Conservation (phyloP, 1,140 invertebrate species). For the Nautilus pompilius region DNA sequence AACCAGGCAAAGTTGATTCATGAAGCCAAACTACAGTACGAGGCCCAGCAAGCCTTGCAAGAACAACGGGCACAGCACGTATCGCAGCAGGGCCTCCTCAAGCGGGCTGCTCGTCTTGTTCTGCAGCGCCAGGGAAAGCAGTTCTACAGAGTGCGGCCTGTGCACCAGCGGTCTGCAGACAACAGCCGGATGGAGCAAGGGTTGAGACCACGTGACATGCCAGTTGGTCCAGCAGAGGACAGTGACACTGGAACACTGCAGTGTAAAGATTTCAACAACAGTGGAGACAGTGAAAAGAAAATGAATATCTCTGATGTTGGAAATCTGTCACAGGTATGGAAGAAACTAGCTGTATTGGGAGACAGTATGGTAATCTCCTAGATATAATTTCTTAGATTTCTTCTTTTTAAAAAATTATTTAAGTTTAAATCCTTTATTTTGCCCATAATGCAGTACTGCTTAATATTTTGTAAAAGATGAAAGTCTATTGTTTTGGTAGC, state of each 20-base stretch:
- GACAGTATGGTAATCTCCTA: too few species aligned
- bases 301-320: conserved; percentile 1
- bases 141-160: background rate
- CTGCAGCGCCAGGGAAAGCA: conserved; percentile 13
- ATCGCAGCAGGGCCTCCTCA: background rate
- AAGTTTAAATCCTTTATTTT: too few species aligned
- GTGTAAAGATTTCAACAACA: background rate
- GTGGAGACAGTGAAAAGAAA: background rate
- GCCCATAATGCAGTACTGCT: too few species aligned
- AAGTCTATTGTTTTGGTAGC: too few species aligned
- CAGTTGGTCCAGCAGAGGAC: background rate
- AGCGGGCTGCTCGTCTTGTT: conserved; percentile 16
- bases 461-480: too few species aligned
- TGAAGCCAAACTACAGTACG: conserved; percentile 4
- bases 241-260: background rate
- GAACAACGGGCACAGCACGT: conserved; percentile 18
- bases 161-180: background rate
- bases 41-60: conserved; percentile 12
- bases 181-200: background rate
- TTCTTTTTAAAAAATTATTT: too few species aligned
- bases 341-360: too few species aligned
- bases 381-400: too few species aligned
- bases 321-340: background rate
- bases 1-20: conserved; percentile 1
- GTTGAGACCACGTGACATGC: background rate